These are phyloP conservation scores for Drosophila nr. perissopoda DNA, from an alignment of 2,888 invertebrate species.

Conservation along the genomic window DNA sequence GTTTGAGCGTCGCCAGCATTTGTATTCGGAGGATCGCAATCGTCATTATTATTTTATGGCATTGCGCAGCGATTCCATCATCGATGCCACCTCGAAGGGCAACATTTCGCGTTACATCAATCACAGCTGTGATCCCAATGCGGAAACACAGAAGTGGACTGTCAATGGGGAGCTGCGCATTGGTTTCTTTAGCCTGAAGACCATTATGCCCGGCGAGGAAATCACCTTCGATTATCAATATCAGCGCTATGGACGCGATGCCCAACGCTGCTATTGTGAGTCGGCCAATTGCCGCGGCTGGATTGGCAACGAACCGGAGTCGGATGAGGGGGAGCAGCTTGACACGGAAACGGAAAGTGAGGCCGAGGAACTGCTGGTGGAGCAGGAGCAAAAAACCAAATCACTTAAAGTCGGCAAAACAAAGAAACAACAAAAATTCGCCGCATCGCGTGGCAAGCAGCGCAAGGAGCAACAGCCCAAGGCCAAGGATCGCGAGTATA, in stretches of 20 bases:
- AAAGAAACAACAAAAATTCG: constrained; percentile 30
- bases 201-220: constrained; percentile 95
- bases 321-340: constrained; percentile 87
- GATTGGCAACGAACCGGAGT: constrained; percentile 96
- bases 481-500: constrained; percentile 76
- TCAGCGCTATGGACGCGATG: constrained; percentile 98
- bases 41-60: constrained; percentile 99
- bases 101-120: constrained; percentile 99
- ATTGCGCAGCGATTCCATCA: constrained; percentile 95
- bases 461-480: constrained; percentile 58
- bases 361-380: constrained; percentile 44
- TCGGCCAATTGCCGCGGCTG: constrained; percentile 95
- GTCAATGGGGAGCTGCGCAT: constrained; percentile 97
- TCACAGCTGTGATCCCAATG: constrained; percentile 99
- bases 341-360: constrained; percentile 86
- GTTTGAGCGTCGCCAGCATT: constrained; percentile 94
- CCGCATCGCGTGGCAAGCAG: constrained; percentile 32
- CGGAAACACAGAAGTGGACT: constrained; percentile 99
- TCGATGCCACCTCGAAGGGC: constrained; percentile 98
- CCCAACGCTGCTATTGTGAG: constrained; percentile 98
- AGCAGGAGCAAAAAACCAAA: constrained; percentile 42
- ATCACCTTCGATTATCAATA: constrained; percentile 99
- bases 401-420: constrained; percentile 11
- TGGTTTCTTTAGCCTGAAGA: constrained; percentile 97
- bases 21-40: constrained; percentile 95